These are phyloP conservation scores for Mylabris sibirica DNA, from an alignment of 2,888 invertebrate species.

Conservation along the genomic window DNA sequence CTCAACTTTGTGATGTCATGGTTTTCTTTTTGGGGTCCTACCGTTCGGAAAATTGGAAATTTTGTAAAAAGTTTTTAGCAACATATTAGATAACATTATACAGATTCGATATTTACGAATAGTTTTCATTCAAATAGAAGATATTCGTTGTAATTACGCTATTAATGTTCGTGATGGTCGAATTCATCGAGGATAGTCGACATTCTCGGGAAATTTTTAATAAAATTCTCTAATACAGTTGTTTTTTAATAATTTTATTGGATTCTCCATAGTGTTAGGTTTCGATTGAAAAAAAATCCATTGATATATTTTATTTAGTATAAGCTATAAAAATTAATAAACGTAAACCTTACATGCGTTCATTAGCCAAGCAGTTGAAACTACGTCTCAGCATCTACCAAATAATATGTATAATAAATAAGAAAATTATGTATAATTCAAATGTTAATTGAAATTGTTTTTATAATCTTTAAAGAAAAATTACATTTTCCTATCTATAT, in stretches of 20 bases:
- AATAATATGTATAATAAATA: not conserved
- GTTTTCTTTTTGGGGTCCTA: not conserved
- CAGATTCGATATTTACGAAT: not conserved
- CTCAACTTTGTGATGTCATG: not conserved
- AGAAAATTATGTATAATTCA: not conserved
- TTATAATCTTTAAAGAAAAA: not conserved
- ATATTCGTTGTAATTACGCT: not conserved
- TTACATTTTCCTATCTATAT: not conserved
- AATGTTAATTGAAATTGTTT: not conserved
- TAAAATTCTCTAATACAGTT: not conserved
- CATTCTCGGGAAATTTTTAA: not conserved
- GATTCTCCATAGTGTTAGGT: not conserved
- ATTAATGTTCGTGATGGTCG: not conserved
- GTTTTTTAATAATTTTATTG: not conserved
- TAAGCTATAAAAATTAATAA: not conserved
- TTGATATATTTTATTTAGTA: not conserved
- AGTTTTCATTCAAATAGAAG: not conserved
- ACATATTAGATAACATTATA: not conserved
- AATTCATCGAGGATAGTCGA: not conserved
- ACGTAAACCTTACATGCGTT: conserved; percentile 7
- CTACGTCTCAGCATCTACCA: not conserved
- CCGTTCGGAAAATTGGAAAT: not conserved
- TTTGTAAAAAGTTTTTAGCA: not conserved
- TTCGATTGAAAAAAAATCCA: not conserved
- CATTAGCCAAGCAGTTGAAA: not conserved